Evolutionary conservation across 2,888 invertebrate genomes (phyloP).

Genomic region (Ferrisia virgata): DNA sequence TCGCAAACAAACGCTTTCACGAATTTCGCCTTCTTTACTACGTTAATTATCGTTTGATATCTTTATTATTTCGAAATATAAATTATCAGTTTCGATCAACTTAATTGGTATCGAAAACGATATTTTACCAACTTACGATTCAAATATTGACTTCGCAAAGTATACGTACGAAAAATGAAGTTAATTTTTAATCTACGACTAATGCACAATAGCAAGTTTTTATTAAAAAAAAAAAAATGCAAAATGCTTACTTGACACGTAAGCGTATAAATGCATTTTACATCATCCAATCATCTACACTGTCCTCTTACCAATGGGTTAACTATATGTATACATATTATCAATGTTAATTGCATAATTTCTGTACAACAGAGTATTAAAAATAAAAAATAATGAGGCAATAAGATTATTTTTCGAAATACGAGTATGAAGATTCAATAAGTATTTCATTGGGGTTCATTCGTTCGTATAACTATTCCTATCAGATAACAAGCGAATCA

Average conservation of each 20-base stretch:
- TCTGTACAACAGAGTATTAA: neutral
- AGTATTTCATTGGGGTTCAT: neutral
- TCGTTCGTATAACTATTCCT: neutral
- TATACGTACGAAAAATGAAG: neutral
- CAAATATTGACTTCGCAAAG: no score
- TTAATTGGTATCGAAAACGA: neutral
- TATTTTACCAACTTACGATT: neutral
- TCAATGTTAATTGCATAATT: neutral
- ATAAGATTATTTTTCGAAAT: neutral
- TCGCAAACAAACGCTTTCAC: slow-evolving; percentile 3
- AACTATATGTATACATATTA: neutral
- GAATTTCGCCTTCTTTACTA: neutral
- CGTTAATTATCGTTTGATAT: neutral
- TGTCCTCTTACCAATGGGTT: neutral
- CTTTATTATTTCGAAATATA: neutral
- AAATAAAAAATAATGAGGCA: slow-evolving; percentile 8
- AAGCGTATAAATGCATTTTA: neutral
- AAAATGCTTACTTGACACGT: neutral
- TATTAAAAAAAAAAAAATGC: no score
- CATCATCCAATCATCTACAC: neutral
- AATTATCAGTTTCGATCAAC: neutral
- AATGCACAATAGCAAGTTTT: neutral
- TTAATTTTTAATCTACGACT: neutral
- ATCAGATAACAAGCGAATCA: no score
- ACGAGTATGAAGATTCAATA: neutral